Percentiles rank a stretch among this genome's conserved stretches.
phyloP scores from a whole-genome alignment of 2,888 invertebrate genomes.

The Plebejus argus region DNA sequence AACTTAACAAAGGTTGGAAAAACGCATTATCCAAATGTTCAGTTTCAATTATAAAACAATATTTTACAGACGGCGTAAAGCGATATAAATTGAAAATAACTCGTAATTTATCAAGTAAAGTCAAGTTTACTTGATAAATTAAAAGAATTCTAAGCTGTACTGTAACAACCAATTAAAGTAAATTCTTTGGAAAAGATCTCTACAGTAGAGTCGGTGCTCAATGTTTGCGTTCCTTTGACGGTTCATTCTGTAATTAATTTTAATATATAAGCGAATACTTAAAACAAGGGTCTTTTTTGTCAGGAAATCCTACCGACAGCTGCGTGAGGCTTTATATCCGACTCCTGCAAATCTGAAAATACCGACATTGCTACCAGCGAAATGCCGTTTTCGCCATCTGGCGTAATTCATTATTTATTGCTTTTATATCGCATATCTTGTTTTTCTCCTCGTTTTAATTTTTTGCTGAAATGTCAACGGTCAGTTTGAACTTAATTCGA shows the following conservation, averaged over 20 bases:
- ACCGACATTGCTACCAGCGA: neutral
- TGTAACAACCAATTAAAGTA: neutral
- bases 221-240: conserved; percentile 16
- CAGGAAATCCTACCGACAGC: neutral
- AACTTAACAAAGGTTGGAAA: neutral
- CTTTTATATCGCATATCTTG: neutral
- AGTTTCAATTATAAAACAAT: neutral
- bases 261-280: neutral
- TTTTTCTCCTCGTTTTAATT: neutral
- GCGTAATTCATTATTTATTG: neutral
- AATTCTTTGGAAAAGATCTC: neutral
- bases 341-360: conserved; percentile 12
- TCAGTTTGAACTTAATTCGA: neutral
- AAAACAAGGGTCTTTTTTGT: neutral
- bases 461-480: too few relatives aligned
- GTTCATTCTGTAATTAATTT: conserved; percentile 13
- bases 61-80: neutral
- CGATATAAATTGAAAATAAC: neutral
- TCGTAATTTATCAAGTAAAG: neutral
- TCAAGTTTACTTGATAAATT: neutral
- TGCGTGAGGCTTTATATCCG: neutral
- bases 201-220: neutral
- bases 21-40: neutral
- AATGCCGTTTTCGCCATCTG: neutral
- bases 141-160: neutral